Percentiles rank a stretch among this genome's conserved stretches.
phyloP scores from a whole-genome alignment of 23 tunicate genomes.

The Diplosoma virens region DNA sequence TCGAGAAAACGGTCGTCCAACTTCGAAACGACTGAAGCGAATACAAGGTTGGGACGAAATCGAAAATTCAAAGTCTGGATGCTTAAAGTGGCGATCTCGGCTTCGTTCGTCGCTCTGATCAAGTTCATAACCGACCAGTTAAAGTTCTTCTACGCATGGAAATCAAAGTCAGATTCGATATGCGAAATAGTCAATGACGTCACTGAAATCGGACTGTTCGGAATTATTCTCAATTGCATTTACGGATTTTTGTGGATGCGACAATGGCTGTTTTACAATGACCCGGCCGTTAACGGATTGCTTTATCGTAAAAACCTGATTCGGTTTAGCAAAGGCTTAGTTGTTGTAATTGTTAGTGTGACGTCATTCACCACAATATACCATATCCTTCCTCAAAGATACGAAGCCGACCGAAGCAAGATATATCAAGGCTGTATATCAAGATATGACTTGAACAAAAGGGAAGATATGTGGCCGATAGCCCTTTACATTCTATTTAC shows the following conservation, averaged over 20 bases:
- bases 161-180: slow-evolving; percentile 37
- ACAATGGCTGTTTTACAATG: slow-evolving; percentile 82
- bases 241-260: slow-evolving; percentile 76
- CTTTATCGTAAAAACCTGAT: slow-evolving; percentile 45
- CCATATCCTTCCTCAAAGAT: slow-evolving; percentile 57
- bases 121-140: slow-evolving; percentile 63
- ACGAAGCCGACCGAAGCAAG: slow-evolving; percentile 20
- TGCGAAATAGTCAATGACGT: slow-evolving; percentile 73
- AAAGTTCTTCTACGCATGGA: slow-evolving; percentile 79
- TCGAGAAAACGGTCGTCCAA: no score
- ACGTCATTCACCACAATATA: neutral
- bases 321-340: slow-evolving; percentile 34
- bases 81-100: slow-evolving; percentile 33
- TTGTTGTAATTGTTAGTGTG: slow-evolving; percentile 12
- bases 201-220: slow-evolving; percentile 58
- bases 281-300: slow-evolving; percentile 61
- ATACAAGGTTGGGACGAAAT: neutral
- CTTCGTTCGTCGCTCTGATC: slow-evolving; percentile 31
- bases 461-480: slow-evolving; percentile 57
- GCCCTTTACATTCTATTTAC: slow-evolving; percentile 50
- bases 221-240: slow-evolving; percentile 20
- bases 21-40: no score
- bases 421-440: slow-evolving; percentile 63
- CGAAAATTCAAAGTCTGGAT: slow-evolving; percentile 43
- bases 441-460: slow-evolving; percentile 37